Evolutionary conservation across 1,140 invertebrate genomes (phyloP).

Genomic region (Oryctes rhinoceros): DNA sequence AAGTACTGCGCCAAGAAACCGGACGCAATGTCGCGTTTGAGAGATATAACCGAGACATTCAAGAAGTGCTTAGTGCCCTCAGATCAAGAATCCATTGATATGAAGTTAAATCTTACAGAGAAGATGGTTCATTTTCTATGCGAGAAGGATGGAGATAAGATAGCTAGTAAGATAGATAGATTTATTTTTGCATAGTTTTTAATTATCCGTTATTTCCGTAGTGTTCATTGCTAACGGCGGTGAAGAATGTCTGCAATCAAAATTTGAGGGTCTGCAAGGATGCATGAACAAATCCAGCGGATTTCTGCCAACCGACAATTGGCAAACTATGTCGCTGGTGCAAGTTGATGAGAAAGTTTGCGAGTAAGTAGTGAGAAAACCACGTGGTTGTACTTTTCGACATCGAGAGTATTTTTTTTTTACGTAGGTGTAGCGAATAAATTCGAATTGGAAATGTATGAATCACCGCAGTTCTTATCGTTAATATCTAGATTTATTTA

Average conservation of each 20-base stretch:
- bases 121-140: conserved; percentile 76
- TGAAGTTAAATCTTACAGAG: conserved; percentile 71
- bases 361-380: conserved; percentile 49
- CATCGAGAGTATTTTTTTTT: too few relatives aligned
- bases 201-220: conserved; percentile 45
- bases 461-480: too few relatives aligned
- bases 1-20: conserved; percentile 75
- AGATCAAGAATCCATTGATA: conserved; percentile 68
- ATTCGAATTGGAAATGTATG: too few relatives aligned
- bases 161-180: conserved; percentile 81
- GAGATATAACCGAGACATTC: conserved; percentile 66
- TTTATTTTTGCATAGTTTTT: neutral
- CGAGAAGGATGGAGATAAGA: conserved; percentile 80
- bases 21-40: conserved; percentile 68
- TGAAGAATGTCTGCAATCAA: conserved; percentile 50
- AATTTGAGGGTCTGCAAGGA: conserved; percentile 48
- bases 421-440: too few relatives aligned
- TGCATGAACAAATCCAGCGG: conserved; percentile 52
- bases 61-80: conserved; percentile 70
- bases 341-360: conserved; percentile 52
- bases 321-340: conserved; percentile 16
- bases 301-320: conserved; percentile 29
- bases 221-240: conserved; percentile 58
- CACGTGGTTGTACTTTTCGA: too few relatives aligned
- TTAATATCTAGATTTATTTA: too few relatives aligned